phyloP scores from a whole-genome alignment of 2,113 vertebrate genomes.

The Axis porcinus region DNA sequence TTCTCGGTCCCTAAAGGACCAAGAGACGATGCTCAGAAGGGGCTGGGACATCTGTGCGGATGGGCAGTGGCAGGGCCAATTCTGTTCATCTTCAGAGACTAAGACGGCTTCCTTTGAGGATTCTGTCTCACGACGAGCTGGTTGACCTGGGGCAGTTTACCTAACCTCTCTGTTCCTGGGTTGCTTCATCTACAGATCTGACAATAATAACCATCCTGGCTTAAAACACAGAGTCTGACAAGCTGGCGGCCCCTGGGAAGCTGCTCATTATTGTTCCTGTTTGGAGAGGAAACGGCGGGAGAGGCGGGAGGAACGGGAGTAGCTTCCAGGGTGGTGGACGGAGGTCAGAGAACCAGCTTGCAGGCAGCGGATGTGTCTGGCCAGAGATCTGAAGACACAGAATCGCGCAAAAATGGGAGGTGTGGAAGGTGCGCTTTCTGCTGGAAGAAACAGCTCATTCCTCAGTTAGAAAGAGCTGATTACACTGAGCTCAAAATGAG shows the following conservation, averaged over 20 bases:
- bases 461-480: background rate
- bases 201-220: accelerated
- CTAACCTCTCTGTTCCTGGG: background rate
- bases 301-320: accelerated
- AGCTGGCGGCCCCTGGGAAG: accelerated
- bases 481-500: background rate
- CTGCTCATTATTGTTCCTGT: accelerated
- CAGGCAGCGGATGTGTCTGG: accelerated
- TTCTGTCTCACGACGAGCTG: background rate
- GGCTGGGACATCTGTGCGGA: accelerated
- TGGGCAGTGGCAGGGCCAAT: accelerated
- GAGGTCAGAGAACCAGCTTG: accelerated
- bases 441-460: background rate
- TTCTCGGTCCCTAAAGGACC: background rate
- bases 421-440: accelerated
- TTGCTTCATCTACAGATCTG: background rate
- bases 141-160: background rate
- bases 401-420: accelerated
- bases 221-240: accelerated
- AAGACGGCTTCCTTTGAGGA: background rate
- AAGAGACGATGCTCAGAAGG: accelerated
- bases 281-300: accelerated
- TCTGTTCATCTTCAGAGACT: background rate
- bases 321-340: accelerated
- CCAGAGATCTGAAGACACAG: background rate